Base-by-base conservation (phyloP, 2,888 invertebrate genomes). In the Copidosoma aretas region DNA sequence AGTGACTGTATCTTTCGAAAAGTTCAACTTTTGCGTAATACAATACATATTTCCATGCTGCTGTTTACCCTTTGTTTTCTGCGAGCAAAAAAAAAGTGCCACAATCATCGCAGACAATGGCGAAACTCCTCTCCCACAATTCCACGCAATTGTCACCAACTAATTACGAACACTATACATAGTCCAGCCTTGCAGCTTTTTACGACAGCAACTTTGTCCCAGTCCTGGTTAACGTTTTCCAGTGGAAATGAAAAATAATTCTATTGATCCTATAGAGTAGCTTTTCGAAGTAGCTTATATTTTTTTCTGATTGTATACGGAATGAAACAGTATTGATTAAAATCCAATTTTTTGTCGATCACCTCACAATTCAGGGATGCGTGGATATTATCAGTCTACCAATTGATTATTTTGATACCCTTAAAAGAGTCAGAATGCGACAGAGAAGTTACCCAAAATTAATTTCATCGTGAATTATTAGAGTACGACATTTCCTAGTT, bases 1-100 rank as follows among this genome's bases (percentile, higher is more conserved):
- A 68, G 41, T 15, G 32, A 46, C 17, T n/a, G 52, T 52, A 53
- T 61, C 60, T 19, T 53, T 56, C 19, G 46, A 61, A 68, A 57
- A 68, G 60, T 61, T 64, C 32, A 39, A 57, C 60, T 46, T 57
- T 68, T 61, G 64, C 64, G 61, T 22, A 64, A 64, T 25, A 17
- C 10, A 15, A 19, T 17, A 19, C n/a, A n/a, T 21, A 57, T 68
- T 64, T 60, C 52, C 21, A 12, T 41, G 54, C n/a, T 10, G n/a
- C 15, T 22, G 49, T 10, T 15, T 14, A 4, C 59, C 39, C 46
- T 25, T 39, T 14, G 22, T 10, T 19, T 19, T 41, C n/a, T 60
- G 14, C 25, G 24, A 17, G 1, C 52, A 22, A 57, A 54, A 54
- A 41, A 43, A 32, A 46, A 62, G 15, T n/a, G n/a, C 3, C 12